Base-by-base conservation (phyloP, 2,113 vertebrate genomes). In the Planiliza haematocheilus region DNA sequence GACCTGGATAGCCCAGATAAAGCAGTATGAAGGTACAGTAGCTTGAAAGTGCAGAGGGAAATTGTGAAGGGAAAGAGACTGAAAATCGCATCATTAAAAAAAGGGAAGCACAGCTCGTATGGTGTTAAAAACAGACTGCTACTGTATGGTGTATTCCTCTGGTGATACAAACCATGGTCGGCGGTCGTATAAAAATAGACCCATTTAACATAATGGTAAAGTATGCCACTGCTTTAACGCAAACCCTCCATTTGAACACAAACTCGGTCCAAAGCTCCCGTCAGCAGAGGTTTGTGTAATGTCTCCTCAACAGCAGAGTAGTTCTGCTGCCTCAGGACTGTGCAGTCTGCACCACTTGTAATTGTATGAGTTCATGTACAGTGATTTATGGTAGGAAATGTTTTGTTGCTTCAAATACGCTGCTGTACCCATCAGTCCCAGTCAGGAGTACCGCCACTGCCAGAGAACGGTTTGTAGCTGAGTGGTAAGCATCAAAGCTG, bases 321-420 rank as follows among this genome's bases (percentile, higher is more conserved):
- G 37, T 56, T 51, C 16, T 61, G 70, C 52, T 67, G 52, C 64
- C 43, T 83, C 34, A 77, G 77, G 42, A 49, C 56, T 77, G 2
- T 52, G 10, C 51, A 46, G 52, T 14, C 39, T 49, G 0, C 16
- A 73, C 60, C 70, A 64, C n/a, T n/a, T 39, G 46, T 84, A 82
- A 77, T 70, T 82, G 67, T 61, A 65, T 20, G 58, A 59, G 42
- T 73, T 75, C 56, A 64, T 58, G 51, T 67, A 30, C 11, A 45
- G 17, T 68, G 68, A 74, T 77, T 81, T 70, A 79, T 71, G 34
- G 42, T 38, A 56, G 67, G 75, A 70, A 69, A 80, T 67, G 17
- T 63, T 84, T 52, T 74, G 62, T 66, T 61, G 30, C 61, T 69
- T 16, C 18, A 67, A 64, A 77, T 74, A 67, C 76, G 46, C 45